Evolutionary conservation across 2,113 vertebrate genomes (phyloP).

Genomic region (Microtus pennsylvanicus): DNA sequence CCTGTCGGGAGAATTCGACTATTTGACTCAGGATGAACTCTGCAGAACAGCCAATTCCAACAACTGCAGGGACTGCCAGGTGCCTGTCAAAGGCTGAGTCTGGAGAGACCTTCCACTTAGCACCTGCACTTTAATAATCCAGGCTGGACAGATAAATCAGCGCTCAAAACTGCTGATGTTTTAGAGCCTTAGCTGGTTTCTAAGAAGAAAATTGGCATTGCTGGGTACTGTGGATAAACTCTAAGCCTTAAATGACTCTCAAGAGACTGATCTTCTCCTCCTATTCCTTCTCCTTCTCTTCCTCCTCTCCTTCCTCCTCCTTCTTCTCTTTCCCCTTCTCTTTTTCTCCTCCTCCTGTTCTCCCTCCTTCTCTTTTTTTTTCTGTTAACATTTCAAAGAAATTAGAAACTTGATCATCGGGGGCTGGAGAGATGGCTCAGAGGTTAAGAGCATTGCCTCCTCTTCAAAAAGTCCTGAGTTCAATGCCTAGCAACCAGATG

Average conservation of each 20-base stretch:
- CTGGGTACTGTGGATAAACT: background rate
- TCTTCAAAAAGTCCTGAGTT: too few relatives aligned
- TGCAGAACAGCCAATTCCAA: slow-evolving; percentile 35
- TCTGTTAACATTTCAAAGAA: slow-evolving; percentile 23
- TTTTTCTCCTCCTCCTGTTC: too few relatives aligned
- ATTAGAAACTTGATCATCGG: background rate
- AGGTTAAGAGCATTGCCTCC: too few relatives aligned
- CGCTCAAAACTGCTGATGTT: slow-evolving; percentile 19
- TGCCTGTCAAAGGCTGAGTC: slow-evolving; percentile 52
- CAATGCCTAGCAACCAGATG: too few relatives aligned
- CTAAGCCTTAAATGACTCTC: slow-evolving; percentile 43
- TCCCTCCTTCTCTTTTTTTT: background rate
- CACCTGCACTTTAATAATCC: background rate
- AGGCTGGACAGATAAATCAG: background rate
- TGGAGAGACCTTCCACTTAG: slow-evolving; percentile 49
- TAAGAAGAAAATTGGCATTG: slow-evolving; percentile 35
- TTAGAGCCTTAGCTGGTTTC: slow-evolving; percentile 51
- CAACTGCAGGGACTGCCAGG: slow-evolving; percentile 11
- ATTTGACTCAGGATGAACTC: slow-evolving; percentile 48
- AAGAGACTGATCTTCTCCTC: background rate
- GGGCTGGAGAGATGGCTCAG: too few relatives aligned
- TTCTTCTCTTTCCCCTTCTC: too few relatives aligned
- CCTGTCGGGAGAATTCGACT: background rate
- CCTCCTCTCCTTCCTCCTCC: too few relatives aligned
- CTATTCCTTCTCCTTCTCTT: too few relatives aligned